Base-by-base conservation (phyloP, 1,140 invertebrate species). In the Apocrypta bakeri region DNA sequence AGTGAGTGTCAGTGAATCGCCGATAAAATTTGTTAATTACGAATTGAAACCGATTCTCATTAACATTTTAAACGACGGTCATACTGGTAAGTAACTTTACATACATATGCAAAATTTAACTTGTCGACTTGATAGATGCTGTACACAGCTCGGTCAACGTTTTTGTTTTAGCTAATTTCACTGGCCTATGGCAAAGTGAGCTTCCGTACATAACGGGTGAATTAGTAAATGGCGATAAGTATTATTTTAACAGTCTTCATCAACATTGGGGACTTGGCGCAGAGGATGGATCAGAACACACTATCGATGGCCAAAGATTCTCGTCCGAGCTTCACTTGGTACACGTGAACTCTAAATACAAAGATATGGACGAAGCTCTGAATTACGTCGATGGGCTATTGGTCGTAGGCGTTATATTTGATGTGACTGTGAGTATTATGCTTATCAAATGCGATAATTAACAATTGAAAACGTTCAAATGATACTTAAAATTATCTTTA, bases 261-360 rank as follows among this genome's bases (percentile, higher is more conserved):
- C 1, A n/a, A 9, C 75, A 77, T 37, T 77, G 56, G 56, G 64
- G 21, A 17, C 3, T n/a, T 0, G 29, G 3, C n/a, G 37, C 31
- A 12, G 27, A 37, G 40, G n/a, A 63, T 14, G 75, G 75, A 0
- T 24, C 75, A 0, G 75, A 77, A 27, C 75, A 77, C 61, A 37
- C 14, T 12, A 64, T 77, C n/a, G 24, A 75, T 2, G 33, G 61
- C 27, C 12, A 48, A 9, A 77, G 61, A 40, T 66, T 24, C 33
- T 21, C 75, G 0, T n/a, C 31, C 7, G 75, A 77, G n/a, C 9
- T 77, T 1, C 75, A 77, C 31, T 40, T 77, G 0, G 75, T 77
- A n/a, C 75, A 77, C 31, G 1, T 33, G 8, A 77, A 77, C 25
- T 17, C n/a, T 6, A 77, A 77, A 25, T 77, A 77, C 24, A 25